Evolutionary conservation across 2,113 vertebrate species (phyloP), one percentile per base, ranked within the genome.

Genomic region (Trogon melanurus): DNA sequence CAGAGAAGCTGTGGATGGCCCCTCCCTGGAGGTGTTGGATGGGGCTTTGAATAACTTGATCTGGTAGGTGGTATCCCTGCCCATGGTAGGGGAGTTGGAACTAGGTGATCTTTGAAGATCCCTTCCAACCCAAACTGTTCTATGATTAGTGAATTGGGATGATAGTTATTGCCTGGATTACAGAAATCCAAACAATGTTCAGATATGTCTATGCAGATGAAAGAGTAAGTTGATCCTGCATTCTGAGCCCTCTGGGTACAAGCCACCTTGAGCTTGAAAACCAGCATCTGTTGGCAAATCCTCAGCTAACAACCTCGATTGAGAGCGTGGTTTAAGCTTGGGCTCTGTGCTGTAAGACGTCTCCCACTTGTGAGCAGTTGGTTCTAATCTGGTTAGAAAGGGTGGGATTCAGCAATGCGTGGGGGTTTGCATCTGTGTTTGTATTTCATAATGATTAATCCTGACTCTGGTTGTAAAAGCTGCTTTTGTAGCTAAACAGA

Each of bases 381-480:
- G 3, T n/a, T 65, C 71, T 38, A 41, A 14, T 17, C 56, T 85
- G 51, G 22, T 66, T 78, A 87, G 58, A 93, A 89, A 84, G 41
- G n/a, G 11, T 45, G 30, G 4, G 69, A 54, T 79, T 54, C 54
- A 70, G 20, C 23, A 62, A 6, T 10, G 30, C 64, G 13, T 1
- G 13, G 73, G 76, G 36, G 7, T 61, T 83, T 86, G 69, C 30
- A 67, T 62, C 53, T 93, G 30, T 62, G 38, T 91, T 79, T 82
- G 3, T 85, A 32, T 91, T 89, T 79, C 41, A 73, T 70, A 83
- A 65, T 75, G 80, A 18, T 57, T 64, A 87, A 89, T 87, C 57
- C 61, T 57, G 70, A 61, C 29, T n/a, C 23, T 93, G 47, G 88
- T 80, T 96, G 73, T 61, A 91, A 81, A 71, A 95, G 56, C 61